Base-by-base conservation (phyloP, 2,113 vertebrate genomes). In the Neogale vison region DNA sequence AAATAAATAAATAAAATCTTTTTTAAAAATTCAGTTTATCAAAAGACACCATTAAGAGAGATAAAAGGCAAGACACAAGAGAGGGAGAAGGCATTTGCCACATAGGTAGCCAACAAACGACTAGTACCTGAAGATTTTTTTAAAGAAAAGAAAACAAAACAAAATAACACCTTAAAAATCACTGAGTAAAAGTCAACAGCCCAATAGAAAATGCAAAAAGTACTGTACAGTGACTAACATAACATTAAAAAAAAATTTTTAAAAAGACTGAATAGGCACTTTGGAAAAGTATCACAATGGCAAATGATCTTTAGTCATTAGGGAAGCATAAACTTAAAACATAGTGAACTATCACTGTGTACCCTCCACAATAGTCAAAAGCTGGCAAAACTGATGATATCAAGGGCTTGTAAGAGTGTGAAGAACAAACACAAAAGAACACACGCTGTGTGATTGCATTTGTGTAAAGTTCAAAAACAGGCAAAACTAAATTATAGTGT, bases 381-480 rank as follows among this genome's bases (percentile, higher is more conserved):
- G 47, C 52, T 88, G 42, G 50, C 47, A 59, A 52, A 50, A 84
- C 34, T 29, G 47, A 90, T 20, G 57, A 5, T 20, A 72, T 72
- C 86, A 74, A 97, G 52, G 86, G 21, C 76, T 81, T 96, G 31
- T 84, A 93, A 81, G 63, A 65, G 90, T 61, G 39, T 55, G 45
- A 94, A 86, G 72, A 79, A 95, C 29, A 85, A 92, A 26, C 61
- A 92, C 55, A 72, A 59, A 92, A 71, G 81, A 71, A 88, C 24
- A 69, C 42, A 59, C 18, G 72, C 85, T 20, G 50, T 26, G 21
- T 71, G 26, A 82, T 4, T 72, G 36, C 39, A 47, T 77, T 59
- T 13, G 6, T 5, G 6, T n/a, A n/a, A 65, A 79, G 83, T 67
- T 74, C 71, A 36, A 87, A 92, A 86, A 50, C 45, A 83, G 34